Evolutionary conservation across 53 echinoderm and acorn worm genomes (phyloP), one percentile per base, ranked within the genome.

Genomic region (Holothuria scabra): DNA sequence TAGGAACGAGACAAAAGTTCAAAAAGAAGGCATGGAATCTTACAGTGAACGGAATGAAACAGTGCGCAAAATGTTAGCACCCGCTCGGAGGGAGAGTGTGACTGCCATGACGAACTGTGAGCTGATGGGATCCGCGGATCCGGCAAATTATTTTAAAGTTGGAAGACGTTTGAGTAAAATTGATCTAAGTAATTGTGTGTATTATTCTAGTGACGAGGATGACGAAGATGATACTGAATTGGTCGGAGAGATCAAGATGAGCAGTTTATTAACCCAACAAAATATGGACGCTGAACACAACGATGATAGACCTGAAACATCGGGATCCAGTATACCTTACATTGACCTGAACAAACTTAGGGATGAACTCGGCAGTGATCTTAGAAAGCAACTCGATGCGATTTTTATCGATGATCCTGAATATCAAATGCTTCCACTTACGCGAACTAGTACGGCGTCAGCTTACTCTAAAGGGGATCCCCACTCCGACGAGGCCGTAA

Each of bases 31-130:
- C 12, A 95, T 92, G 90, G 86, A 85, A 44, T 72, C 92, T 0
- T 95, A 62, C 80, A 95, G 90, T 66, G 87, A 60, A 49, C 72
- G 95, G 9, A 65, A 82, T 14, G 95, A 95, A 56, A 88, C 85
- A n/a, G 95, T 89, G 28, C 64, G 60, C 55, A 85, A 83, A 33
- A 57, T 95, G 65, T 48, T 95, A 19, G 61, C 71, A 31, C 92
- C 92, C 9, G 95, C 95, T 14, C 57, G 87, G 57, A 58, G 66
- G 74, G 83, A 87, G 57, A 92, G 88, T 57, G 21, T 82, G 32
- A 31, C 60, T 4, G 95, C 95, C 34, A 84, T 95, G 85, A 88
- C 93, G 48, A 85, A 52, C 38, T 87, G 92, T 11, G 81, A 85
- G 49, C 71, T 83, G 56, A 82, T 93, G 74, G 94, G 94, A 25